A percentile compares a stretch with the other conserved stretches of the same genome.
Conservation (phyloP, 2,797 vertebrate species). For the Syndactyla subalaris region DNA sequence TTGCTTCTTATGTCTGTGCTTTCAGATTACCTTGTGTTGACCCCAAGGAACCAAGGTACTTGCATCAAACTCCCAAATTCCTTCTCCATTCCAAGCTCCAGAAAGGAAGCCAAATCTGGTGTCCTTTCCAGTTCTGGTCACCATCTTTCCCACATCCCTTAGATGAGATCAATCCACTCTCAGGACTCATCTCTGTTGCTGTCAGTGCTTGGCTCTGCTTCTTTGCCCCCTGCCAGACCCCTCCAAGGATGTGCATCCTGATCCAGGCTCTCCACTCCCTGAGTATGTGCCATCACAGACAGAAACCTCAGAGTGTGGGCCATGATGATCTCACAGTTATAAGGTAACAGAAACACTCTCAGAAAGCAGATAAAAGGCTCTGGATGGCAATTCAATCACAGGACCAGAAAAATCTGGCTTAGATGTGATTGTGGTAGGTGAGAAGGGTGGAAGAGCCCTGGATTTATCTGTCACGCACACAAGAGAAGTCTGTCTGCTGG, state of each 20-base stretch:
- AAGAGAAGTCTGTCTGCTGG: background rate
- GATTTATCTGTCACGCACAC: background rate
- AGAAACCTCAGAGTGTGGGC: background rate
- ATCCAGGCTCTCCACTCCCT: background rate
- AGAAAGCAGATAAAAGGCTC: background rate
- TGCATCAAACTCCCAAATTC: background rate
- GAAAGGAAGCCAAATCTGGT: background rate
- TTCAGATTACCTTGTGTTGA: background rate
- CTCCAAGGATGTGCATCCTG: background rate
- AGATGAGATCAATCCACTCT: background rate
- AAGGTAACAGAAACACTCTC: background rate
- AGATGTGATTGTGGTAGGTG: fast-evolving
- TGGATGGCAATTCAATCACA: background rate
- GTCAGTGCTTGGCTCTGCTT: background rate
- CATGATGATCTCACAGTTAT: background rate
- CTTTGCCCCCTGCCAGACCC: background rate
- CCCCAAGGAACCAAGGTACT: background rate
- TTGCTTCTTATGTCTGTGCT: background rate
- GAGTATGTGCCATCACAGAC: background rate
- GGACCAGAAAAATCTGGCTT: background rate
- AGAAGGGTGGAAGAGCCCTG: background rate
- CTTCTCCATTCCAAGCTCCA: background rate
- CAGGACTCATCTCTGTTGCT: background rate
- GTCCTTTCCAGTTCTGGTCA: background rate
- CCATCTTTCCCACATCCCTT: background rate